Conservation (phyloP, 1,140 invertebrate genomes). For the Brachionus koreanus region DNA sequence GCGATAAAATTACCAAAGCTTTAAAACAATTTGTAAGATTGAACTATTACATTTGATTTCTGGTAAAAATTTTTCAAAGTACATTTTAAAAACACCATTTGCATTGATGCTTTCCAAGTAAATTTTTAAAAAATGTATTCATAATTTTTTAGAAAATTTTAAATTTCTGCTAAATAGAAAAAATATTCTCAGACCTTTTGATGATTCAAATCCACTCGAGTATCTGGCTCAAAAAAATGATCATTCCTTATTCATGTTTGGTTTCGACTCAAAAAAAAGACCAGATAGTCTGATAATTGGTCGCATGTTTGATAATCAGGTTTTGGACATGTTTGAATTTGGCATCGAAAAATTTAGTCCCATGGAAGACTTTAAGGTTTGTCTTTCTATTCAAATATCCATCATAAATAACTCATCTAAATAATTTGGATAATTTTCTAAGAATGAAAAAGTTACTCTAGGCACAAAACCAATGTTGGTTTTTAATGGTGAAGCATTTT, state of each 20-base stretch:
- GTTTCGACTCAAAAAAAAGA: constrained; percentile 78
- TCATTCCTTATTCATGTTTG: constrained; percentile 80
- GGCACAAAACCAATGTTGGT: constrained; percentile 86
- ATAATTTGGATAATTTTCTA: constrained; percentile 43
- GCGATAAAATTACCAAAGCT: constrained; percentile 68
- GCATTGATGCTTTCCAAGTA: constrained; percentile 68
- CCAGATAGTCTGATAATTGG: constrained; percentile 84
- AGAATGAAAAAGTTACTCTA: constrained; percentile 70
- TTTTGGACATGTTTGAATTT: constrained; percentile 94
- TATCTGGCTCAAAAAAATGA: constrained; percentile 79
- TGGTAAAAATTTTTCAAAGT: constrained; percentile 57
- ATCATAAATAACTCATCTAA: background rate
- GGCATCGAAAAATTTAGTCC: constrained; percentile 77
- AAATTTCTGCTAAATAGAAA: constrained; percentile 50
- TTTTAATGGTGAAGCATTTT: constrained; percentile 88
- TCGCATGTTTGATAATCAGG: constrained; percentile 78
- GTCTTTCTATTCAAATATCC: background rate
- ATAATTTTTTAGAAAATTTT: background rate
- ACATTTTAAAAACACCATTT: constrained; percentile 78
- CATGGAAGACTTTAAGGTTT: constrained; percentile 71
- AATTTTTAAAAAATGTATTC: constrained; percentile 34
- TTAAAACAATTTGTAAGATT: constrained; percentile 76
- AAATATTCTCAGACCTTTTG: constrained; percentile 59
- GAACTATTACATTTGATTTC: background rate
- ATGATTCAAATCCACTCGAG: constrained; percentile 65